Conservation (phyloP, 2,797 vertebrate species). For the Eptatretus atami region DNA sequence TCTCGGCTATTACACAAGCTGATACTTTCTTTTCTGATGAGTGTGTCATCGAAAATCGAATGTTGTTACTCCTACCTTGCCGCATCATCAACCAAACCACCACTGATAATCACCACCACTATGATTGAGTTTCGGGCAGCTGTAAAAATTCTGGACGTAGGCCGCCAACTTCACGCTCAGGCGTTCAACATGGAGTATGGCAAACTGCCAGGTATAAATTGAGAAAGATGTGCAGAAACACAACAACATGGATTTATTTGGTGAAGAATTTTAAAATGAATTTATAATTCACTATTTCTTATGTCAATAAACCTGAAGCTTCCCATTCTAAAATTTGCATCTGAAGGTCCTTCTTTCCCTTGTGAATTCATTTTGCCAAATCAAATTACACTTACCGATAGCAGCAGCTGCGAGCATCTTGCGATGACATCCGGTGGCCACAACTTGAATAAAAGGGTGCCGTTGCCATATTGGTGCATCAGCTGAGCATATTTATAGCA, state of each 20-base stretch:
- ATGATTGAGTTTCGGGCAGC: conserved; percentile 61
- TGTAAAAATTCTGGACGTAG: conserved; percentile 54
- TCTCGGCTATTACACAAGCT: too few species aligned
- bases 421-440: conserved; percentile 20
- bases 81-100: conserved; percentile 41
- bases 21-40: too few species aligned
- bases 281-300: background rate
- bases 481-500: conserved; percentile 64
- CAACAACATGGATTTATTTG: background rate
- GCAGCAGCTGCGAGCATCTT: conserved; percentile 43
- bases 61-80: conserved; percentile 25
- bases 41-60: too few species aligned
- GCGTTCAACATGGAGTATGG: conserved; percentile 36
- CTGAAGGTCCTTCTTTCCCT: background rate
- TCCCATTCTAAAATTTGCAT: too few species aligned
- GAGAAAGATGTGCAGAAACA: background rate
- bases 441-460: conserved; percentile 50
- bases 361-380: background rate
- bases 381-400: conserved; percentile 25
- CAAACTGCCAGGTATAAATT: conserved; percentile 17
- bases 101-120: conserved; percentile 33
- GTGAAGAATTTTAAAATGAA: background rate
- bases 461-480: conserved; percentile 37
- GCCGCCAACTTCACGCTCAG: conserved; percentile 50
- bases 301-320: too few species aligned